These are phyloP conservation scores for Manduca sexta DNA, from an alignment of 1,140 invertebrate species.

Conservation along the genomic window DNA sequence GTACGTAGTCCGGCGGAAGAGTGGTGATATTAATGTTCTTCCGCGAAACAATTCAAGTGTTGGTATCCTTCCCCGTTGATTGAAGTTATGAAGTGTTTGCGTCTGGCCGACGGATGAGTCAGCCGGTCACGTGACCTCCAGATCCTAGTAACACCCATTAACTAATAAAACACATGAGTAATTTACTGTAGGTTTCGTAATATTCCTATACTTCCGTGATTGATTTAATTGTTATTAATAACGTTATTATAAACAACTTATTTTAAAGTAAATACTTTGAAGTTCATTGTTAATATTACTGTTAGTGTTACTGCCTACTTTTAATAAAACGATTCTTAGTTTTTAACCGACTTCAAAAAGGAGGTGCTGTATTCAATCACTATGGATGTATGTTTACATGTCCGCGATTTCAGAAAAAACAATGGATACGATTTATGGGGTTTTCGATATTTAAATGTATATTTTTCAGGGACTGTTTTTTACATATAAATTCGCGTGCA, in stretches of 20 bases:
- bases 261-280: not conserved
- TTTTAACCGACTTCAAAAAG: no score
- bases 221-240: constrained; percentile 10
- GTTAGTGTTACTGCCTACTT: not conserved
- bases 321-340: no score
- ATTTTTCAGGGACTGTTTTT: no score
- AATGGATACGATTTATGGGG: no score
- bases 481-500: no score
- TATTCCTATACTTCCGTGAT: constrained; percentile 13
- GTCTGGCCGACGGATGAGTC: constrained; percentile 20
- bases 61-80: constrained; percentile 21
- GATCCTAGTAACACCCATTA: constrained; percentile 4
- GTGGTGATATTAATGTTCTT: not conserved
- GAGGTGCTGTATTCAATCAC: no score
- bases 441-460: no score
- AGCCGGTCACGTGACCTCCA: constrained; percentile 7
- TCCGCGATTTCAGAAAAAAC: no score
- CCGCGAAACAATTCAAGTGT: constrained; percentile 19
- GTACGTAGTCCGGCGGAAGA: no score
- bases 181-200: constrained; percentile 12
- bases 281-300: not conserved
- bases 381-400: no score
- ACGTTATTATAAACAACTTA: not conserved
- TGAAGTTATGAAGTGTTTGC: constrained; percentile 26
- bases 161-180: constrained; percentile 10